Conservation (phyloP, 35 echinoderm and acorn worm genomes). For the Holothuria glaberrima region DNA sequence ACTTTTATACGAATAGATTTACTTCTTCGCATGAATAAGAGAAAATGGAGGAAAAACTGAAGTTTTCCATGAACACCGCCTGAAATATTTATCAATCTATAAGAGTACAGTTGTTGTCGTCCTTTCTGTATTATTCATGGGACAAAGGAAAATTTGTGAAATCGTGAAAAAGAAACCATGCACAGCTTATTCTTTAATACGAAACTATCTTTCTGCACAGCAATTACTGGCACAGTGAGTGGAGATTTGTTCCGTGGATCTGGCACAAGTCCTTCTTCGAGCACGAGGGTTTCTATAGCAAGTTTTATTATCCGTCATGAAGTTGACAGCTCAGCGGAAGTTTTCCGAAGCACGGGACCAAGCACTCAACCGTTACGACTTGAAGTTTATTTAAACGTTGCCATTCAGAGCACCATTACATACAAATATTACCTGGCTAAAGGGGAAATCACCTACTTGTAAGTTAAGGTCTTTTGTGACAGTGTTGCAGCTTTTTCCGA, state of each 20-base stretch:
- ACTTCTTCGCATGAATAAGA: too few species aligned
- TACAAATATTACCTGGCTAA: conserved; percentile 1
- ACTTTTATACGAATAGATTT: too few species aligned
- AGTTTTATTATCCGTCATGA: conserved; percentile 15
- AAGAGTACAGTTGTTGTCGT: too few species aligned
- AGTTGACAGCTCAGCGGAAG: not conserved
- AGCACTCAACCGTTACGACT: conserved; percentile 3
- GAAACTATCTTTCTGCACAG: not conserved
- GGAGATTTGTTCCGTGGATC: conserved; percentile 12
- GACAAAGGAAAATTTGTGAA: too few species aligned
- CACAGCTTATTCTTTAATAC: too few species aligned
- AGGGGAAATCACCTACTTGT: not conserved
- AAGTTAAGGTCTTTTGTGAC: not conserved
- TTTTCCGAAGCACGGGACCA: not conserved
- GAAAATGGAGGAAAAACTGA: too few species aligned
- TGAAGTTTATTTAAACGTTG: not conserved
- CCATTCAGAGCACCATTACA: not conserved
- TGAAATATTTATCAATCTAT: too few species aligned
- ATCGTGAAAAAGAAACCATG: too few species aligned
- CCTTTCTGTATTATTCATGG: too few species aligned
- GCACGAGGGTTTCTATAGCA: not conserved
- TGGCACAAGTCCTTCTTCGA: not conserved
- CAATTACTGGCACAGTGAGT: not conserved
- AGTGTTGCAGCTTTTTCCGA: too few species aligned
- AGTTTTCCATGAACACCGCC: too few species aligned